These are phyloP conservation scores for Phallusia fumigata DNA, from an alignment of 23 tunicate genomes.

Conservation along the genomic window DNA sequence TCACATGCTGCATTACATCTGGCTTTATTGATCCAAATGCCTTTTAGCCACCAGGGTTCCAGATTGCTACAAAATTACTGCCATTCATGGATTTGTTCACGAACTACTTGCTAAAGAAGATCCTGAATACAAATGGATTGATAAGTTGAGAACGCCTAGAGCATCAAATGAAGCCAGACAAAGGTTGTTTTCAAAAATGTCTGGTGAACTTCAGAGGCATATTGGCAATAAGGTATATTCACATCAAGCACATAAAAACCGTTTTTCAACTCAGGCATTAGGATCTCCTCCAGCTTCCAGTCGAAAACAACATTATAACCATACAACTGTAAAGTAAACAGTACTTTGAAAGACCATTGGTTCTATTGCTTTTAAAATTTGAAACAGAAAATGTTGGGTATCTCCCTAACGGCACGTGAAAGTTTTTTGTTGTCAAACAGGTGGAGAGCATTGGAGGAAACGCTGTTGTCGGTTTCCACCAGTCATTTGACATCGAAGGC, in stretches of 20 bases:
- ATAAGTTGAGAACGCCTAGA: constrained; percentile 78
- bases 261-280: too few species aligned
- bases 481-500: constrained; percentile 80
- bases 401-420: too few species aligned
- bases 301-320: too few species aligned
- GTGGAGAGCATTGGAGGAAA: constrained; percentile 81
- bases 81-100: constrained; percentile 69
- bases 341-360: too few species aligned
- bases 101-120: constrained; percentile 73
- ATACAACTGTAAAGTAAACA: too few species aligned
- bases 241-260: too few species aligned
- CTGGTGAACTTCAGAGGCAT: constrained; percentile 85
- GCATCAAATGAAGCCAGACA: constrained; percentile 93
- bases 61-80: constrained; percentile 42
- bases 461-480: constrained; percentile 84
- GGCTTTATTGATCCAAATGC: not conserved
- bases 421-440: constrained; percentile 18
- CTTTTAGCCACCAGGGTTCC: constrained; percentile 49
- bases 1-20: too few species aligned
- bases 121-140: constrained; percentile 92
- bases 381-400: too few species aligned
- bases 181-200: constrained; percentile 74
- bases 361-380: too few species aligned
- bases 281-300: too few species aligned
- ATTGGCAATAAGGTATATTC: constrained; percentile 92